Conservation (phyloP, 2,888 invertebrate genomes). For the Drosophila birchii region DNA sequence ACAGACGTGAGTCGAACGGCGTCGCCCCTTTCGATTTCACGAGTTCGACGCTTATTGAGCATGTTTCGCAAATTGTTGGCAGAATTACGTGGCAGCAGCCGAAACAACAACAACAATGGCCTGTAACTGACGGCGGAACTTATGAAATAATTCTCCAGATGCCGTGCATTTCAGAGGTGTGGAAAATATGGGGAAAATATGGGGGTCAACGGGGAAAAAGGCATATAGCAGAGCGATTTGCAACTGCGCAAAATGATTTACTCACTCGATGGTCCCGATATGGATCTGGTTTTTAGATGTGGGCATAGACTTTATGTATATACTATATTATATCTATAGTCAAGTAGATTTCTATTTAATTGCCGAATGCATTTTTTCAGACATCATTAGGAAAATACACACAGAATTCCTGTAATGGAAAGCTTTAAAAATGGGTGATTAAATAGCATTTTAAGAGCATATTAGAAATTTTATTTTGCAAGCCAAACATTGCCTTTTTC, state of each 20-base stretch:
- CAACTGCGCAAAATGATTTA: constrained; percentile 70
- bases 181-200: constrained; percentile 1
- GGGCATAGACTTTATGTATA: constrained; percentile 5
- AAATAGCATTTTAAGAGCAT: not conserved
- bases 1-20: constrained; percentile 62
- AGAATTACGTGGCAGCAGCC: constrained; percentile 56
- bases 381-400: not conserved
- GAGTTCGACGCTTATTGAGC: constrained; percentile 24
- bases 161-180: constrained; percentile 14
- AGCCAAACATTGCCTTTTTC: not conserved
- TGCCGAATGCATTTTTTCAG: constrained; percentile 7
- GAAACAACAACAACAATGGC: constrained; percentile 25
- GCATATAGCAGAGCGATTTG: constrained; percentile 30
- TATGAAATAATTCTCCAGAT: constrained; percentile 60
- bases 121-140: constrained; percentile 61
- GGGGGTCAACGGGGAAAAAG: constrained; percentile 2
- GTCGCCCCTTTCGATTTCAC: constrained; percentile 43
- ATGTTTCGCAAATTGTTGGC: constrained; percentile 69
- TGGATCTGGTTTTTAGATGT: constrained; percentile 32
- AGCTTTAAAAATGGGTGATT: not conserved
- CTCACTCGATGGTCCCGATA: constrained; percentile 44
- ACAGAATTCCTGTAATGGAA: not conserved
- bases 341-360: constrained; percentile 11
- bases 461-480: not conserved
- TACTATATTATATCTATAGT: not conserved